These are phyloP conservation scores for Hippasteria phrygiana DNA, from an alignment of 53 echinoderm and acorn worm species.

Conservation along the genomic window DNA sequence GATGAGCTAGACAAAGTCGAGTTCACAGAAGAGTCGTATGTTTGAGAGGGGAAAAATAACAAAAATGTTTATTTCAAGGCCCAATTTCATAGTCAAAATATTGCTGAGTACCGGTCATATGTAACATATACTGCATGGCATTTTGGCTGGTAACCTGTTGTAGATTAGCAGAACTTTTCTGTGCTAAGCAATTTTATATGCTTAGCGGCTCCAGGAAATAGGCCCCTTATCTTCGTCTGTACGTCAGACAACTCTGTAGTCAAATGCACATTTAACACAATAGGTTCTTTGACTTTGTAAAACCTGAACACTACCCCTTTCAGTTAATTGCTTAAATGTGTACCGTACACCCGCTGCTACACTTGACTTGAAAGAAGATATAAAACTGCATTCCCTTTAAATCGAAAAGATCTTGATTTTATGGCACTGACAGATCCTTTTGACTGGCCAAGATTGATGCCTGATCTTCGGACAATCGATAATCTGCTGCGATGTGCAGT, in stretches of 20 bases:
- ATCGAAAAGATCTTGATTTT: not conserved
- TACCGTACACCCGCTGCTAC: too few species aligned
- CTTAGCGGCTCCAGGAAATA: too few species aligned
- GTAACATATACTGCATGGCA: not conserved
- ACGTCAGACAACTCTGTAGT: too few species aligned
- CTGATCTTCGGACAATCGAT: slow-evolving; percentile 89
- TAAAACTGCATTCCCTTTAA: not conserved
- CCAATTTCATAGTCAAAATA: not conserved
- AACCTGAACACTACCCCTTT: too few species aligned
- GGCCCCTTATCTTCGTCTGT: too few species aligned
- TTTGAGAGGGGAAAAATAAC: slow-evolving; percentile 38
- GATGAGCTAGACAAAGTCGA: slow-evolving; percentile 83
- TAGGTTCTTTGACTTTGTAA: too few species aligned
- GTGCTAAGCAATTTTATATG: too few species aligned
- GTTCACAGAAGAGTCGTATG: slow-evolving; percentile 95
- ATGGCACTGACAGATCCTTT: slow-evolving; percentile 81
- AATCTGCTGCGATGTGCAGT: slow-evolving; percentile 87
- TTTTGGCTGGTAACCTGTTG: too few species aligned
- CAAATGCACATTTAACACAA: too few species aligned
- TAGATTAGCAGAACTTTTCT: too few species aligned
- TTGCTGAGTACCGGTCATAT: not conserved
- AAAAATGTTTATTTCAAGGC: not conserved
- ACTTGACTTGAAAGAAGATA: not conserved
- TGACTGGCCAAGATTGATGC: slow-evolving; percentile 91
- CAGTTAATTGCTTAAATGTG: too few species aligned